These are phyloP conservation scores for Ciconia maguari DNA, from an alignment of 2,113 vertebrate species.

Conservation along the genomic window DNA sequence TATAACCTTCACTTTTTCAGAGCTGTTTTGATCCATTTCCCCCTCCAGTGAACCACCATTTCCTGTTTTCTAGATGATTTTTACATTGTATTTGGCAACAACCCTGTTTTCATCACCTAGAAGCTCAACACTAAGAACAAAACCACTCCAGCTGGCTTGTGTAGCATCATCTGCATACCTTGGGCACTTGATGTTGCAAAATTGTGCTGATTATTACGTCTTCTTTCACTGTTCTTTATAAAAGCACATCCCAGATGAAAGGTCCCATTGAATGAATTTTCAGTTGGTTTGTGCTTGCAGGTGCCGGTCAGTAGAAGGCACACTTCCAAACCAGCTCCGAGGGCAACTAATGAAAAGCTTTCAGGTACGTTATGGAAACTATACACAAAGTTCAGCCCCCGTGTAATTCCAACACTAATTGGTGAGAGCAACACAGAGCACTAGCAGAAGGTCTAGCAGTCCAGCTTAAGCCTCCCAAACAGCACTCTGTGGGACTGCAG, in stretches of 20 bases:
- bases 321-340: background rate
- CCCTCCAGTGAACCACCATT: background rate
- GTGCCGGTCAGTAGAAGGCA: background rate
- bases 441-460: background rate
- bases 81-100: constrained; percentile 57
- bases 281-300: background rate
- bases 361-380: background rate
- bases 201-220: background rate
- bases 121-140: constrained; percentile 33
- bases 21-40: background rate
- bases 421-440: background rate
- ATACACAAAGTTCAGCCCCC: background rate
- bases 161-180: background rate
- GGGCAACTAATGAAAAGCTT: background rate
- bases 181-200: background rate
- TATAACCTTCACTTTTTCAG: background rate
- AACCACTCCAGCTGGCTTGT: constrained; percentile 2
- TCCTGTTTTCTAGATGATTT: constrained; percentile 67
- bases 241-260: background rate
- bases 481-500: background rate
- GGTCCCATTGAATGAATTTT: background rate
- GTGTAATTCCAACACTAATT: background rate
- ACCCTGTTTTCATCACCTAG: constrained; percentile 42
- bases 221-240: background rate
- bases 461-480: background rate